Evolutionary conservation across 2,797 vertebrate genomes (phyloP), one percentile per base, ranked within the genome.

Genomic region (Xenopus petersii): DNA sequence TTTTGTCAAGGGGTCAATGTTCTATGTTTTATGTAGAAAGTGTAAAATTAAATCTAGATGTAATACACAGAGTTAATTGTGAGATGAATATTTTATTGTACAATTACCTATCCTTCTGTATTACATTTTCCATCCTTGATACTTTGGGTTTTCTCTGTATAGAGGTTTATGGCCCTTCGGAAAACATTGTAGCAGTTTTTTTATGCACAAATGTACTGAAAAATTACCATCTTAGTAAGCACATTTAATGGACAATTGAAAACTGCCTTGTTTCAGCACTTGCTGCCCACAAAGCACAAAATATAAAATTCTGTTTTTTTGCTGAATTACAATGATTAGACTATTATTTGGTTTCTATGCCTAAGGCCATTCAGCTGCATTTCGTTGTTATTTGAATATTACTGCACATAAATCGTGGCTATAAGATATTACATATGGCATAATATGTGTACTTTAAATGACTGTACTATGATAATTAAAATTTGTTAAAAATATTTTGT

Each of bases 171-270:
- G n/a, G 24, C 2, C 33, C 60, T 64, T 68, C 21, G 9, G 17
- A 30, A 68, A 63, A 55, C 63, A 48, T 73, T 60, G 42, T 47
- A 64, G 51, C 63, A n/a, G 46, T 74, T 79, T 59, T 73, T 79
- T 51, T 54, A 64, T 69, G 75, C 64, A 64, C 59, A 69, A 78
- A 68, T 64, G 71, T 69, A 69, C 71, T 73, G 75, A 78, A 64
- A 78, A 73, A 73, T 73, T 51, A 73, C 36, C 65, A 61, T 73
- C 75, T 73, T 73, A 77, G 71, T 69, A 78, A 73, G 75, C 75
- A 70, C 63, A 78, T 78, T 73, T 78, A 78, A 78, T 78, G 71
- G 75, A 65, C 61, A 73, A 67, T 72, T 67, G 75, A 73, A 68
- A 75, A 73, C 48, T 60, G 70, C 70, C 60, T 69, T 70, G 48